These are phyloP conservation scores for Pteruthius melanotis DNA, from an alignment of 2,113 vertebrate genomes.

Conservation along the genomic window DNA sequence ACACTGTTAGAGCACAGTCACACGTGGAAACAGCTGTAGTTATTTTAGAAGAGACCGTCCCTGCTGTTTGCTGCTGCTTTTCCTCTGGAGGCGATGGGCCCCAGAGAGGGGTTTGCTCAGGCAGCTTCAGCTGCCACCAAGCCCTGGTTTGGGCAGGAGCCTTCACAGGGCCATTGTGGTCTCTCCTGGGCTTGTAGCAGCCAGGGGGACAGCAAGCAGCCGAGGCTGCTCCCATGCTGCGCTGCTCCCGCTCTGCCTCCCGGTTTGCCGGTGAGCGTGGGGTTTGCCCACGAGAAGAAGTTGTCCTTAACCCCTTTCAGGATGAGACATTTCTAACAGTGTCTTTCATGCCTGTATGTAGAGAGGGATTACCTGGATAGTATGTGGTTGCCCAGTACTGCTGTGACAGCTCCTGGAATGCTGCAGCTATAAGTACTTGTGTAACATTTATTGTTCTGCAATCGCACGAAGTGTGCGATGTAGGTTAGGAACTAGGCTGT, in stretches of 20 bases:
- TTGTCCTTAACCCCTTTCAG: fast-evolving
- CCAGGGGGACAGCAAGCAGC: background rate
- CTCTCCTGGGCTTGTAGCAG: background rate
- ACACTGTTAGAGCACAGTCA: background rate
- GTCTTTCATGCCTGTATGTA: background rate
- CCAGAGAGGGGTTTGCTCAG: background rate
- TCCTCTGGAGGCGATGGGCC: background rate
- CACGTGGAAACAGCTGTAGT: background rate
- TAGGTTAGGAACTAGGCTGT: background rate
- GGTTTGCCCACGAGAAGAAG: fast-evolving
- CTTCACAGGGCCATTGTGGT: fast-evolving
- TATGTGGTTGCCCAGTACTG: background rate
- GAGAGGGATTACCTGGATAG: background rate
- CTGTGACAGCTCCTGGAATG: background rate
- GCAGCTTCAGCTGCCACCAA: background rate
- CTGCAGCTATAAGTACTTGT: background rate
- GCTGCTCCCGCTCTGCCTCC: fast-evolving
- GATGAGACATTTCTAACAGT: fast-evolving
- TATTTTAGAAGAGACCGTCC: background rate
- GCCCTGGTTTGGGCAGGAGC: background rate
- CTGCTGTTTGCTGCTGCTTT: background rate
- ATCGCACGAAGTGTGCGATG: background rate
- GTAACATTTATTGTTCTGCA: background rate
- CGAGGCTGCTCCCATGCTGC: background rate
- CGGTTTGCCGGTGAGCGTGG: fast-evolving